A percentile compares a stretch with the other conserved stretches of the same genome.
Evolutionary conservation across 2,888 invertebrate genomes (phyloP).

Genomic region (Drosophila diplacantha): DNA sequence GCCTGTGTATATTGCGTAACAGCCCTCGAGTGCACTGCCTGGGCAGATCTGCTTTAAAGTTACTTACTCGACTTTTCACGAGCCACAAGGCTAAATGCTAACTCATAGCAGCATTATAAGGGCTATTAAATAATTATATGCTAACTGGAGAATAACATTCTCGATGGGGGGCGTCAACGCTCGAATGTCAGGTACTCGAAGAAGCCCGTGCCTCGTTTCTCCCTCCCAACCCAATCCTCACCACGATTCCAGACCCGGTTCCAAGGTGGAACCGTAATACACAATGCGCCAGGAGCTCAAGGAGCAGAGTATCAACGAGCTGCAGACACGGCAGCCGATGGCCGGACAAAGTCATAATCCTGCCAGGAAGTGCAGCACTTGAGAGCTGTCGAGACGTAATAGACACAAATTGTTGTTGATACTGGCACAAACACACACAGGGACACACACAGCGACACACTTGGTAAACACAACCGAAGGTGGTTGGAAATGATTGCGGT

Average conservation of each 20-base stretch:
- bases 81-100: conserved; percentile 32
- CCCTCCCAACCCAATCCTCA: neutral
- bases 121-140: conserved; percentile 58
- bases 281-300: conserved; percentile 31
- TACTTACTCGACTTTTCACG: neutral
- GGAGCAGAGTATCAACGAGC: conserved; percentile 36
- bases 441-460: conserved; percentile 1
- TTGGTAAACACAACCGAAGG: conserved; percentile 11
- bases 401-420: conserved; percentile 47
- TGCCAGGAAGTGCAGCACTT: conserved; percentile 42
- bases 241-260: neutral
- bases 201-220: neutral
- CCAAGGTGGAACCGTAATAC: conserved; percentile 7
- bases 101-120: conserved; percentile 16
- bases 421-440: conserved; percentile 7
- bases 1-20: neutral
- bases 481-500: conserved; percentile 32
- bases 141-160: conserved; percentile 29
- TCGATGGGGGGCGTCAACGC: conserved; percentile 22
- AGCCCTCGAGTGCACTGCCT: neutral
- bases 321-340: conserved; percentile 35
- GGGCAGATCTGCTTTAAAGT: neutral
- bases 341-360: conserved; percentile 38
- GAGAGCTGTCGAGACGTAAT: conserved; percentile 43
- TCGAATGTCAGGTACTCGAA: conserved; percentile 23